These are phyloP conservation scores for Drosophila tropicalis DNA, from an alignment of 1,140 invertebrate species.

Conservation along the genomic window DNA sequence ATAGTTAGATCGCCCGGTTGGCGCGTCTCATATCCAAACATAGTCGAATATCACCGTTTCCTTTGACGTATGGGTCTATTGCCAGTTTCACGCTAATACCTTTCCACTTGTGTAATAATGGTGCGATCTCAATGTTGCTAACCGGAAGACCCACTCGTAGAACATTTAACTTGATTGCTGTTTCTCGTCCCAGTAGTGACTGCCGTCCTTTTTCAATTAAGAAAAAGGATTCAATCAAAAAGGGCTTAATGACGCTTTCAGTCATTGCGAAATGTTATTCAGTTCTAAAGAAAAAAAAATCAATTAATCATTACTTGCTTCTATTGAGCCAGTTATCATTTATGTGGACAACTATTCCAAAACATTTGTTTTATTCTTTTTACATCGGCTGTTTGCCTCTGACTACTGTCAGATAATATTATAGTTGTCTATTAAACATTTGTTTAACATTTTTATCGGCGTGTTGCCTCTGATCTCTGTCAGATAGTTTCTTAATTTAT, in stretches of 20 bases:
- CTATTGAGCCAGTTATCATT: no score
- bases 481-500: no score
- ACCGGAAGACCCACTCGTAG: constrained; percentile 21
- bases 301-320: no score
- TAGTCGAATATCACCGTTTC: constrained; percentile 18
- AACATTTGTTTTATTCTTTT: no score
- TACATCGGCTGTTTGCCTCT: no score
- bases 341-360: no score
- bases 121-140: constrained; percentile 13
- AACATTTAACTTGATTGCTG: constrained; percentile 25
- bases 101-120: neutral
- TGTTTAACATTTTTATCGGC: no score
- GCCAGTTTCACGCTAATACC: neutral
- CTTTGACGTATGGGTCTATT: constrained; percentile 16
- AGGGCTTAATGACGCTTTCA: neutral
- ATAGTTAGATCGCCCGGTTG: constrained; percentile 41
- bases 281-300: no score
- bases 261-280: neutral
- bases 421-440: no score
- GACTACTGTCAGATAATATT: no score
- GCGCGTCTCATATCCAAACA: constrained; percentile 37
- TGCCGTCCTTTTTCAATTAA: constrained; percentile 27
- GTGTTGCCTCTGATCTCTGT: no score
- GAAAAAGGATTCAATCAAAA: constrained; percentile 19
- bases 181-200: constrained; percentile 26